A percentile compares a stretch with the other conserved stretches of the same genome.
phyloP scores from a whole-genome alignment of 92 coral and sea anemone genomes.

The Parazoanthus darwini region DNA sequence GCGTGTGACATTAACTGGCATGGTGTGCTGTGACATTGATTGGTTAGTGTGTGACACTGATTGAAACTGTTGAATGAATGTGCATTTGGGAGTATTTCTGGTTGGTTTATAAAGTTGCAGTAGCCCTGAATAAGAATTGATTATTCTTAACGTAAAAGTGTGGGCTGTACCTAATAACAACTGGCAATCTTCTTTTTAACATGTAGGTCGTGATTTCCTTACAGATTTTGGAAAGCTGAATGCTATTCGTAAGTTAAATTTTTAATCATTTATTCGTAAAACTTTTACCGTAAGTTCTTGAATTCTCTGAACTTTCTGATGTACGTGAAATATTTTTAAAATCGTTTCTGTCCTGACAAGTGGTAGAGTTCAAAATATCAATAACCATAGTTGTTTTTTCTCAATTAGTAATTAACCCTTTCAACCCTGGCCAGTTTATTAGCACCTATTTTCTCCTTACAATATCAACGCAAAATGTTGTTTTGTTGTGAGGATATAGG shows the following conservation, averaged over 20 bases:
- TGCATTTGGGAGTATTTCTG: not conserved
- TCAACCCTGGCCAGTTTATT: too few relatives aligned
- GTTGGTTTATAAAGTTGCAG: too few relatives aligned
- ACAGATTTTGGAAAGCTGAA: constrained; percentile 57
- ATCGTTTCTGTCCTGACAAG: not conserved
- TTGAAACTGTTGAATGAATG: too few relatives aligned
- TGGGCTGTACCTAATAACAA: not conserved
- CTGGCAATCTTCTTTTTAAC: not conserved
- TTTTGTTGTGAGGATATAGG: too few relatives aligned
- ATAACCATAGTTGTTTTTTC: not conserved
- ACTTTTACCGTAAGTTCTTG: not conserved
- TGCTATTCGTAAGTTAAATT: constrained; percentile 72
- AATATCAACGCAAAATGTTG: too few relatives aligned
- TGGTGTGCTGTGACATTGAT: not conserved
- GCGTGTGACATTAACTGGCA: not conserved
- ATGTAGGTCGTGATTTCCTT: constrained; percentile 83
- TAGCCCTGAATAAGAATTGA: too few relatives aligned
- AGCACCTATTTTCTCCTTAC: too few relatives aligned
- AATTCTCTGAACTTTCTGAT: too few relatives aligned
- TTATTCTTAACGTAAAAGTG: too few relatives aligned
- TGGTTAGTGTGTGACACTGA: not conserved
- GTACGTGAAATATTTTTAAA: not conserved
- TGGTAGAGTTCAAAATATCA: not conserved
- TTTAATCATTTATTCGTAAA: not conserved
- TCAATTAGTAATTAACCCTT: too few relatives aligned